Base-by-base conservation (phyloP, 92 coral and sea anemone genomes). In the Palythoa caribaeorum region DNA sequence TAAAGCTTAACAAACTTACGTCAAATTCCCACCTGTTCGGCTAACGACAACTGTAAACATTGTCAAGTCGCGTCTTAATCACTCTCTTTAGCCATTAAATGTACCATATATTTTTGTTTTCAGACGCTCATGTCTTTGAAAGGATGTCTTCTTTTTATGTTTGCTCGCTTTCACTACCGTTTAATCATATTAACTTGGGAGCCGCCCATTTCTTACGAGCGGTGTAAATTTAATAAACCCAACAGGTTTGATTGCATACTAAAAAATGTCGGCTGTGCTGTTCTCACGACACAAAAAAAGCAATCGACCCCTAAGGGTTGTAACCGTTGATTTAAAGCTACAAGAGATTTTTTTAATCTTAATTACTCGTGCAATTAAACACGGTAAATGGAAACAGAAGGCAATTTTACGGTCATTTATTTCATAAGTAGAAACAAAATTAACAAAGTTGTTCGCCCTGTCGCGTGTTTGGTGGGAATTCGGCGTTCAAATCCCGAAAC, bases 361-460 rank as follows among this genome's bases (percentile, higher is more conserved):
- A 73, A 40, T 73, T 73, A 73, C 55, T 7, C 7, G 21, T 14
- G 78, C 54, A 12, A 73, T 73, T 73, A 44, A 73, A 20, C 48
- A 15, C 8, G 28, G 39, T 39, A 44, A 48, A 12, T 73, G 39
- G 28, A 73, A 73, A 39, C 21, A 73, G 54, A 73, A 73, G 54
- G 48, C 78, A 73, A 73, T 73, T 73, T 73, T 54, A 73, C 53
- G 48, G 78, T 54, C 53, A 73, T 73, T 73, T 73, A 73, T 40
- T 73, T 73, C 39, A 73, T 40, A 73, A 73, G 28, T 8, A 40
- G n/a, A 73, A 73, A 39, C 36, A 73, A 19, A 73, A 39, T 73
- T 73, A 44, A 54, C 39, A 9, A 59, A 10, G 65, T 13, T 59
- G 16, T 59, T 1, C 14, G 5, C 65, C 65, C 65, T 14, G 5